Conservation (phyloP, 2,113 vertebrate species). For the Hoplias malabaricus region DNA sequence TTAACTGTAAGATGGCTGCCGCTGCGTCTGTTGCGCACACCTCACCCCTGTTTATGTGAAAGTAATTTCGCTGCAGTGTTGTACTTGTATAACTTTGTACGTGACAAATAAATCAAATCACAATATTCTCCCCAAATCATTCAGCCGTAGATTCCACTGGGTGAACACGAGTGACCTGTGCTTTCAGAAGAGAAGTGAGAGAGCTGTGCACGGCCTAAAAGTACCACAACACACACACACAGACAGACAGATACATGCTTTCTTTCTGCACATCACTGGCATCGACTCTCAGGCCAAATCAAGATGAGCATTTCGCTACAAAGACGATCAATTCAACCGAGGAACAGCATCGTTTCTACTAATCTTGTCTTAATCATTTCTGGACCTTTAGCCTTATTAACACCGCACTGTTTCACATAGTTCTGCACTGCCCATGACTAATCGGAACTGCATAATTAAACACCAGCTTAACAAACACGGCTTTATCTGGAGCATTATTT, state of each 20-base stretch:
- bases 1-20: no score
- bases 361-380: no score
- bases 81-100: no score
- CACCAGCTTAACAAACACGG: not conserved
- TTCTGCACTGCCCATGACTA: not conserved
- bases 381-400: not conserved
- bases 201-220: not conserved
- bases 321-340: not conserved
- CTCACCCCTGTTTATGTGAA: no score
- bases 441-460: not conserved
- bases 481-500: not conserved
- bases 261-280: not conserved
- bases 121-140: no score
- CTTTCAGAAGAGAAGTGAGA: not conserved
- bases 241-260: no score
- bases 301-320: not conserved
- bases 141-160: not conserved
- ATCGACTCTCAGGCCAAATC: no score
- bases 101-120: no score
- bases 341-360: not conserved
- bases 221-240: no score
- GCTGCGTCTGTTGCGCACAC: no score
- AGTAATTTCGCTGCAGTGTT: no score
- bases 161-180: not conserved
- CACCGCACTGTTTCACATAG: not conserved